Percentiles rank a stretch among this genome's conserved stretches.
Conservation (phyloP, 2,113 vertebrate species). For the Promerops cafer region DNA sequence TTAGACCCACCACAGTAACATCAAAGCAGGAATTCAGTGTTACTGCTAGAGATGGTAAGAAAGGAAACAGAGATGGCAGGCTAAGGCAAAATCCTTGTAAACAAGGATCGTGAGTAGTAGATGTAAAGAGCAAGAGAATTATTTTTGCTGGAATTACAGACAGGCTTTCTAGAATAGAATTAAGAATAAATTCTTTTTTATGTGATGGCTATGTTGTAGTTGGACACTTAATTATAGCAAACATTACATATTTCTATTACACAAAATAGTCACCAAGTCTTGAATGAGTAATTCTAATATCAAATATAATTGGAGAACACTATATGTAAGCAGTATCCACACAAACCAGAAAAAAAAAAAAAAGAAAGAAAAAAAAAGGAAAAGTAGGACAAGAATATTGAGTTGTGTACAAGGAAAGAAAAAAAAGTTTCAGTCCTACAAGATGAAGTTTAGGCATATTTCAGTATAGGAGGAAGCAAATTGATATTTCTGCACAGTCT, state of each 20-base stretch:
- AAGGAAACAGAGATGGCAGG: background rate
- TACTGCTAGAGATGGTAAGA: background rate
- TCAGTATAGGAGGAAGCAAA: background rate
- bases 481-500: background rate
- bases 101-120: background rate
- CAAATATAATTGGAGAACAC: background rate
- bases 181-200: background rate
- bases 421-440: background rate
- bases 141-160: background rate
- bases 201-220: fast-evolving
- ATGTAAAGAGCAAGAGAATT: background rate
- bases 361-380: fast-evolving
- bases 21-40: background rate
- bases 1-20: background rate
- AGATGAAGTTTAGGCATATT: background rate
- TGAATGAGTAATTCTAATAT: background rate
- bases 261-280: background rate
- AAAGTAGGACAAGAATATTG: background rate
- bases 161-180: background rate
- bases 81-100: background rate
- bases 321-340: background rate
- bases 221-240: background rate
- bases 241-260: background rate
- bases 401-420: background rate
- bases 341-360: fast-evolving